Conservation (phyloP, 2,113 vertebrate genomes). For the Tyto alba region DNA sequence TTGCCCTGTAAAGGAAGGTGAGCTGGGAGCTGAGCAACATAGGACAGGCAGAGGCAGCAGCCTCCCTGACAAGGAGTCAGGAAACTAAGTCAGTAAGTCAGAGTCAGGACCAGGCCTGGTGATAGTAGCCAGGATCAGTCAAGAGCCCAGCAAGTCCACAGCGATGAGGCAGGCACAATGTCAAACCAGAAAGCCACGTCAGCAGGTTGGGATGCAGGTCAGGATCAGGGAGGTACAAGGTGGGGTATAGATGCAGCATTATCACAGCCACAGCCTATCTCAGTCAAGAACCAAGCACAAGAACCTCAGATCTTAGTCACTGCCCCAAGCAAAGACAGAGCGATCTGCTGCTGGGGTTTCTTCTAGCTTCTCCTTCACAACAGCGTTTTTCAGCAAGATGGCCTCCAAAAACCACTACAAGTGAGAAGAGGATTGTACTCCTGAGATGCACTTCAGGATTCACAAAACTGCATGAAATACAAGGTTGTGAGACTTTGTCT, state of each 20-base stretch:
- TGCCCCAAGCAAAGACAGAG: not conserved
- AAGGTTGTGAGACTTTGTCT: not conserved
- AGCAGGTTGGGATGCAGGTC: too few relatives aligned
- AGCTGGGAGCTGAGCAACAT: not conserved
- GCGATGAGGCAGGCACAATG: not conserved
- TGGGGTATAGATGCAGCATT: not conserved
- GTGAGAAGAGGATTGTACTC: accelerated
- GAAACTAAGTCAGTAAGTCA: not conserved
- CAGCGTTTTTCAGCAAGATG: accelerated
- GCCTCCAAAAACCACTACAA: not conserved
- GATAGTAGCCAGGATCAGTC: not conserved
- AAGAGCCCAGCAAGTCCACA: not conserved
- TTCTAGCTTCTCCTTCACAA: not conserved
- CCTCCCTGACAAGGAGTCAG: not conserved
- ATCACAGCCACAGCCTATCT: accelerated
- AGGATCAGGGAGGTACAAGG: accelerated
- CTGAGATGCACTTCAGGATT: not conserved
- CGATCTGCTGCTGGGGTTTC: not conserved
- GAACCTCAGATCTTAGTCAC: not conserved
- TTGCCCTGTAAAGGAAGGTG: not conserved
- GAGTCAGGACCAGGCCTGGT: not conserved
- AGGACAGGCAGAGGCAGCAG: not conserved
- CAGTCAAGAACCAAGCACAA: accelerated
- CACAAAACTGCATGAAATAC: not conserved
- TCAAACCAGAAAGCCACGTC: not conserved